Base-by-base conservation (phyloP, 2,113 vertebrate species). In the Spea multiplicata region DNA sequence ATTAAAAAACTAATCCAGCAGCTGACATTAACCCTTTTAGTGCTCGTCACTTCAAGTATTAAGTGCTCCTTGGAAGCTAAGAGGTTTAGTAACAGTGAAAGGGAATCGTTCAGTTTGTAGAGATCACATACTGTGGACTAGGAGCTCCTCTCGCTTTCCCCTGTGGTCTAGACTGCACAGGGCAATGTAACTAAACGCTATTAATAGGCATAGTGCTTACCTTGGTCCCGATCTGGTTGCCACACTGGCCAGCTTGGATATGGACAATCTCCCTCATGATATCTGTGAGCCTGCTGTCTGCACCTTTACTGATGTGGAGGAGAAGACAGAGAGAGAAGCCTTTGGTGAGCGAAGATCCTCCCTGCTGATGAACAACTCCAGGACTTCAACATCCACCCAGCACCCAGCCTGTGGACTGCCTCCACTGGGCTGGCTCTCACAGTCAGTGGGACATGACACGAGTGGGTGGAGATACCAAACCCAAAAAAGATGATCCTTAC, bases 161-260 rank as follows among this genome's bases (percentile, higher is more conserved):
- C 30, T 30, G 30, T 30, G 30, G 1, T 30, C 30, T 30, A 30
- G 30, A 30, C 2, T 30, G 30, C 30, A 30, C 17, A 30, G 5
- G 9, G 30, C 8, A 44, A 16, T 66, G 64, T 30, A 52, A 10
- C 50, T 1, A 52, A 52, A 52, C 6, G 50, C 50, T 52, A 10
- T 52, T 5, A 30, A 30, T 30, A 30, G 30, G 30, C 30, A 30
- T 72, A 5, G 52, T 64, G 2, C 50, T 52, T 87, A 94, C 96
- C 95, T 96, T 97, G 49, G 95, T 95, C 17, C 96, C 95, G 61
- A 98, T 97, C 89, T 98, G 96, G 85, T 98, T 96, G 4, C 96
- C 96, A 16, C 96, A 97, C 82, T 97, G 96, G 44, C 95, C 96
- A 17, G 95, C 95, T 87, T 97, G 95, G 86, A 97, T 94, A 84